These are phyloP conservation scores for Anthophora plumipes DNA, from an alignment of 2,888 invertebrate species.

Conservation along the genomic window DNA sequence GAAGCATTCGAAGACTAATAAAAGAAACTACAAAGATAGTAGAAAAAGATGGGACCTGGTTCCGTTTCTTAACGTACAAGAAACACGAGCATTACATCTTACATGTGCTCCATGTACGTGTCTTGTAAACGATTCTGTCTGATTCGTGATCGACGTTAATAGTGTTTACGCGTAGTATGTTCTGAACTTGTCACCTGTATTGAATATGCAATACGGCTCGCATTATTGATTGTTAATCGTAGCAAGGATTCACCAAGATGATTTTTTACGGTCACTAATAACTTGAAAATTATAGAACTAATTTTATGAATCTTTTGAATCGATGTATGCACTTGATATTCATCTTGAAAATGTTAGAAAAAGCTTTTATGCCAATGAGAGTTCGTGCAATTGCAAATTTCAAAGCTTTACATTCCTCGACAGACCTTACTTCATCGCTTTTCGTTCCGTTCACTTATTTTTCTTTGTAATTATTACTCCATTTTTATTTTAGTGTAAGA, in stretches of 20 bases:
- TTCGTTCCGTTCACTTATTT: too few relatives aligned
- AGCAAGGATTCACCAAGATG: constrained; percentile 14
- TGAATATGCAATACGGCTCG: constrained; percentile 56
- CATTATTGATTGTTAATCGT: constrained; percentile 42
- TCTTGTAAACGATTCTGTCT: constrained; percentile 10
- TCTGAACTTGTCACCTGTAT: constrained; percentile 23
- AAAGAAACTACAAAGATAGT: background rate
- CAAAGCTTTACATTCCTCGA: too few relatives aligned
- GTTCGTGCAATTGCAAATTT: too few relatives aligned
- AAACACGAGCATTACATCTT: constrained; percentile 3
- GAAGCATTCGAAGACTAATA: background rate
- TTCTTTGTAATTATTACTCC: too few relatives aligned
- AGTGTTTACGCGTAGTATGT: background rate
- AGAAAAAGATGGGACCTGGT: background rate
- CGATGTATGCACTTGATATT: too few relatives aligned
- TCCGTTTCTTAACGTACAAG: constrained; percentile 6
- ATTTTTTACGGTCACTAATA: background rate
- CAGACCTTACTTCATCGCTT: too few relatives aligned
- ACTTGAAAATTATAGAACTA: too few relatives aligned
- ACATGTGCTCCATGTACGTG: background rate
- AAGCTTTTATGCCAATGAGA: background rate
- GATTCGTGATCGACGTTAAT: background rate
- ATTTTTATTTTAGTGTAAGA: too few relatives aligned
- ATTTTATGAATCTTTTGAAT: too few relatives aligned
- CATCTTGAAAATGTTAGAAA: too few relatives aligned